phyloP scores from a whole-genome alignment of 2,113 vertebrate species.

The Anas platyrhynchos region DNA sequence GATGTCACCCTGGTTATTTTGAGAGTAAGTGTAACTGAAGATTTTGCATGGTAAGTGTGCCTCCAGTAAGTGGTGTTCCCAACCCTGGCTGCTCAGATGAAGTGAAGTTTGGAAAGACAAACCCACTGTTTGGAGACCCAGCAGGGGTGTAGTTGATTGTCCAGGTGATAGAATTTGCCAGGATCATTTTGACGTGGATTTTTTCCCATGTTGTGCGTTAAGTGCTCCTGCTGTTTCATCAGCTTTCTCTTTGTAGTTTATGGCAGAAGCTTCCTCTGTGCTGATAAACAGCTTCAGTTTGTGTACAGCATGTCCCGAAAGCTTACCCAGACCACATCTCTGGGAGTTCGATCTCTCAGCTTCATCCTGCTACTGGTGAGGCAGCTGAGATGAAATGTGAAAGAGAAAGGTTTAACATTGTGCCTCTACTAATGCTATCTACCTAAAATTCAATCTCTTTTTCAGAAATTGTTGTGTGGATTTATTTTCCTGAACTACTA shows the following conservation, averaged over 20 bases:
- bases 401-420: neutral
- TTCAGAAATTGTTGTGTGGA: neutral
- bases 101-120: neutral
- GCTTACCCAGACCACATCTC: neutral
- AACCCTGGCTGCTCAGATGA: neutral
- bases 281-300: accelerated
- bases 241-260: neutral
- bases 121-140: neutral
- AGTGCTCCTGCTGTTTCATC: neutral
- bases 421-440: neutral
- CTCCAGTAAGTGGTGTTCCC: neutral
- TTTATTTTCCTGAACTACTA: neutral
- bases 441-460: neutral
- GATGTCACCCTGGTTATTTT: neutral
- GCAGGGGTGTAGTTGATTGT: neutral
- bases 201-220: neutral
- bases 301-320: neutral
- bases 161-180: neutral
- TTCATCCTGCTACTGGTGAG: neutral
- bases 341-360: neutral
- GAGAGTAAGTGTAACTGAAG: neutral
- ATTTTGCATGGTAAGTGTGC: neutral
- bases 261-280: neutral
- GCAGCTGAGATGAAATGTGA: neutral
- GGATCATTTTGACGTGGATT: neutral